Evolutionary conservation across 2,797 vertebrate genomes (phyloP).

Genomic region (Pseudomugil gertrudae): DNA sequence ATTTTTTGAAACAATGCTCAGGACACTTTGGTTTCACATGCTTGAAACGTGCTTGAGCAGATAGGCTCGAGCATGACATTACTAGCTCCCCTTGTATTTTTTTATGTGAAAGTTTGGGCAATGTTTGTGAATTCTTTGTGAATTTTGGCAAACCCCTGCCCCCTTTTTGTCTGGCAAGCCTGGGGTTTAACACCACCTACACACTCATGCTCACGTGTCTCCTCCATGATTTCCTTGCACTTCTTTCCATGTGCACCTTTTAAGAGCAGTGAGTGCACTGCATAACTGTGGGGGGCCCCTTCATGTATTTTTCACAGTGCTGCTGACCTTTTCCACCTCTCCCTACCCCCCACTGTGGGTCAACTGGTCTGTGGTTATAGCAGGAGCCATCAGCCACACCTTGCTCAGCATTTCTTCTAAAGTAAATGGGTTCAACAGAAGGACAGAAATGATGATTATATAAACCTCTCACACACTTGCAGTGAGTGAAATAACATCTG

Average conservation of each 20-base stretch:
- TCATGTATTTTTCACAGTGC: slow-evolving; percentile 56
- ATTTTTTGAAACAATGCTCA: too few species aligned
- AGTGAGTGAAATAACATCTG: slow-evolving; percentile 26
- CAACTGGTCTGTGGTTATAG: slow-evolving; percentile 41
- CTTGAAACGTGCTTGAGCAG: too few species aligned
- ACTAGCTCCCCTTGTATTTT: too few species aligned
- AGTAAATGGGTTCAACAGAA: slow-evolving; percentile 23
- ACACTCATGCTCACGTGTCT: neutral
- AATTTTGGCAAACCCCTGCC: too few species aligned
- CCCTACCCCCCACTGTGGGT: slow-evolving; percentile 28
- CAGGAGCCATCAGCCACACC: slow-evolving; percentile 36
- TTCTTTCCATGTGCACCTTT: slow-evolving; percentile 15
- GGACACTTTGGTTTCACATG: too few species aligned
- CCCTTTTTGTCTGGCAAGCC: too few species aligned
- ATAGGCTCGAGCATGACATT: too few species aligned
- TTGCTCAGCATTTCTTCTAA: slow-evolving; percentile 47
- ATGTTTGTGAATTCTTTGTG: too few species aligned
- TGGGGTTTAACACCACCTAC: too few species aligned
- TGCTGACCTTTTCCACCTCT: slow-evolving; percentile 24
- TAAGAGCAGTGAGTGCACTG: slow-evolving; percentile 11
- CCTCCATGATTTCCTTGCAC: too few species aligned
- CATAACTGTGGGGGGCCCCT: slow-evolving; percentile 14
- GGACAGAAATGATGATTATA: slow-evolving; percentile 13
- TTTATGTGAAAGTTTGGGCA: too few species aligned
- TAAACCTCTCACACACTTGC: neutral